A percentile compares a stretch with the other conserved stretches of the same genome.
phyloP scores from a whole-genome alignment of 2,113 vertebrate genomes.

The Austrofundulus limnaeus region DNA sequence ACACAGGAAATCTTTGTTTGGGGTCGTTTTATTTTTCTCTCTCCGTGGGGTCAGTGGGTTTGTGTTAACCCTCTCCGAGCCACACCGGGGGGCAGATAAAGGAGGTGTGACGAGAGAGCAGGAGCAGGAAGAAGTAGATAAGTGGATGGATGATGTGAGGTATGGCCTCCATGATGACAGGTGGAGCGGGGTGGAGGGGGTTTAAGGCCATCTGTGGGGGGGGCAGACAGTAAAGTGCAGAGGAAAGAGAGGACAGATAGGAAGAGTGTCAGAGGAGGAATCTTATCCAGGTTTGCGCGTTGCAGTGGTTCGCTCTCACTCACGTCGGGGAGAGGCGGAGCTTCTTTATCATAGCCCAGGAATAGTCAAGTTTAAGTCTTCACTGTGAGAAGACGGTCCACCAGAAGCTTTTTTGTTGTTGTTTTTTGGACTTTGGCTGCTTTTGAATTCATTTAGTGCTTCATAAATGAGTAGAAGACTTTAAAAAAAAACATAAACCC shows the following conservation, averaged over 20 bases:
- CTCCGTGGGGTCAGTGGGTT: conserved; percentile 8
- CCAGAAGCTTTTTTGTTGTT: too few species aligned
- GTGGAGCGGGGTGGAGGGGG: background rate
- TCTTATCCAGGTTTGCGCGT: conserved; percentile 60
- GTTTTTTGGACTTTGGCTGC: background rate
- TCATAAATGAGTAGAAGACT: too few species aligned
- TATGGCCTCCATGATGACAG: conserved; percentile 28
- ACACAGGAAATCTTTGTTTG: conserved; percentile 1
- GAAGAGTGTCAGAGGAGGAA: conserved; percentile 42
- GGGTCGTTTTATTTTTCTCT: too few species aligned
- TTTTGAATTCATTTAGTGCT: too few species aligned
- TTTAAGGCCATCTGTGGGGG: conserved; percentile 3
- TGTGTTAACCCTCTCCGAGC: conserved; percentile 43
- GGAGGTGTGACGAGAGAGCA: conserved; percentile 43
- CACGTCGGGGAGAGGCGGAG: conserved; percentile 20
- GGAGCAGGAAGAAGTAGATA: conserved; percentile 53
- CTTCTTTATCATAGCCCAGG: conserved; percentile 31
- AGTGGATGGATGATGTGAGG: conserved; percentile 36
- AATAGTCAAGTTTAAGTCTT: conserved; percentile 37
- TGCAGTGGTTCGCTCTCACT: conserved; percentile 44
- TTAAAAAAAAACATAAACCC: too few species aligned
- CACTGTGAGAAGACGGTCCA: background rate
- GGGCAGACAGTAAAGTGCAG: conserved; percentile 35
- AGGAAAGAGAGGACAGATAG: conserved; percentile 46
- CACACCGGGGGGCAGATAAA: conserved; percentile 14